A percentile compares a stretch with the other conserved stretches of the same genome.
Conservation (phyloP, 2,113 vertebrate species). For the Ctenodactylus gundi region DNA sequence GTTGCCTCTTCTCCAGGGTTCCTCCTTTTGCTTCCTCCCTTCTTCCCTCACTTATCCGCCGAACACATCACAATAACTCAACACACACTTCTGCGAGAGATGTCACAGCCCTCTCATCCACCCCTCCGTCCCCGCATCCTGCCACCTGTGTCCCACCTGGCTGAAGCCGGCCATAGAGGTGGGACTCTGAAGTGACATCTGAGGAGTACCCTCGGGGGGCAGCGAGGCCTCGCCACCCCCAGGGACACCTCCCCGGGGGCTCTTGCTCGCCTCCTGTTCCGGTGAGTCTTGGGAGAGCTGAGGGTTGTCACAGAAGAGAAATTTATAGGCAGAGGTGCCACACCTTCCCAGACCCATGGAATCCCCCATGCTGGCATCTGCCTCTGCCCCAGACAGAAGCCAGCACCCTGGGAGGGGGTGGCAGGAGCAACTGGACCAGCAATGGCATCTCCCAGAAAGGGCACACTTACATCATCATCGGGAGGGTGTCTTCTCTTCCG, state of each 20-base stretch:
- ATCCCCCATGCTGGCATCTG: background rate
- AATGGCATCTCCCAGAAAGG: background rate
- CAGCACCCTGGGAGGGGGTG: too few species aligned
- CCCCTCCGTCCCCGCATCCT: background rate
- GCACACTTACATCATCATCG: slow-evolving; percentile 87
- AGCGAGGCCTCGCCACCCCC: slow-evolving; percentile 85
- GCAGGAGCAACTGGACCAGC: background rate
- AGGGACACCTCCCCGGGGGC: slow-evolving; percentile 84
- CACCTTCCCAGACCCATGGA: background rate
- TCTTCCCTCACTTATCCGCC: slow-evolving; percentile 45
- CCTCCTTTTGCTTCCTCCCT: background rate
- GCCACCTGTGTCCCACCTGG: slow-evolving; percentile 79
- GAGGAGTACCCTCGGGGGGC: slow-evolving; percentile 84
- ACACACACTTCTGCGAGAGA: background rate
- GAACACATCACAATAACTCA: background rate
- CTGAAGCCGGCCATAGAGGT: slow-evolving; percentile 83
- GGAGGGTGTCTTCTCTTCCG: slow-evolving; percentile 92
- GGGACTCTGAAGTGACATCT: slow-evolving; percentile 84
- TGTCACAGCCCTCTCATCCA: background rate
- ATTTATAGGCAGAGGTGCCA: slow-evolving; percentile 56
- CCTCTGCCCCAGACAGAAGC: background rate
- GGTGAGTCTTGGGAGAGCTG: slow-evolving; percentile 87
- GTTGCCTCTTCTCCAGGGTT: background rate
- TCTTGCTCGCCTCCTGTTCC: slow-evolving; percentile 88
- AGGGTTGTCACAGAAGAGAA: slow-evolving; percentile 56